phyloP scores from a whole-genome alignment of 2,888 invertebrate species.

The Tenthredo livida region DNA sequence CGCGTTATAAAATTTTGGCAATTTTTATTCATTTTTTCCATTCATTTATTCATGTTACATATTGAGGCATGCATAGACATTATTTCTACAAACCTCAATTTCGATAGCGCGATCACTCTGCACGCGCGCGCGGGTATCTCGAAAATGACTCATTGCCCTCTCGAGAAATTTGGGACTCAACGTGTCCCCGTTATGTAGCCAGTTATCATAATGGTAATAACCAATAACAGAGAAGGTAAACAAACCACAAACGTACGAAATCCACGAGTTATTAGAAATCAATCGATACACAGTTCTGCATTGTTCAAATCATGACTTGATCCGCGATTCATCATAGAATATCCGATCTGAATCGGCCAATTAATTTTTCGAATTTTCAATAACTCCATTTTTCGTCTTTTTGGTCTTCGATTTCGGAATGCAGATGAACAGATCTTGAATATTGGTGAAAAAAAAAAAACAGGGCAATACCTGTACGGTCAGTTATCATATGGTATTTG shows the following conservation, averaged over 20 bases:
- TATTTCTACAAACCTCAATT: not conserved
- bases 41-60: not conserved
- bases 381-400: too few relatives aligned
- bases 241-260: not conserved
- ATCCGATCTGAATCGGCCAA: too few relatives aligned
- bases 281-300: not conserved
- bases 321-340: not conserved
- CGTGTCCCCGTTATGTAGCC: not conserved
- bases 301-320: not conserved
- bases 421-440: too few relatives aligned
- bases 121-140: not conserved
- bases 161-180: not conserved
- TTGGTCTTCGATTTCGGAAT: too few relatives aligned
- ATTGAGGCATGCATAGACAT: not conserved
- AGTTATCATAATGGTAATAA: not conserved
- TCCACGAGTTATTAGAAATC: not conserved
- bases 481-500: not conserved
- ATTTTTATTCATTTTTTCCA: not conserved
- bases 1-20: not conserved
- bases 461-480: not conserved
- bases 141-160: not conserved
- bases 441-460: not conserved
- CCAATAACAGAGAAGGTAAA: conserved; percentile 3
- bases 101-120: not conserved
- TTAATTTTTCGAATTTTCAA: too few relatives aligned